Conservation (phyloP, 2,888 invertebrate species). For the Scaptodrosophila latifasciaeformis region DNA sequence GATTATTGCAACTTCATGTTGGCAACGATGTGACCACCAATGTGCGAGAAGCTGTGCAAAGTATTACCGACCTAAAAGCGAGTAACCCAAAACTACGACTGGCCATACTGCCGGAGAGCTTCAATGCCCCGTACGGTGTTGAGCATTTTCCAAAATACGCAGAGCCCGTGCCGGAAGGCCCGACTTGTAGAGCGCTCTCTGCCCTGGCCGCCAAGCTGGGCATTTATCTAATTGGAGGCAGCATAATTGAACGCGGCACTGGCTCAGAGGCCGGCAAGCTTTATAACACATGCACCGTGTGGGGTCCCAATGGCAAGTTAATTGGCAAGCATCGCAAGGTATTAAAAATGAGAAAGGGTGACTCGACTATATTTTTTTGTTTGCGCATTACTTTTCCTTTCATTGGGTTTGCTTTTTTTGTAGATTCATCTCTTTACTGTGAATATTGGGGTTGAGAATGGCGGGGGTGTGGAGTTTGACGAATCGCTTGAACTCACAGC, state of each 20-base stretch:
- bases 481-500: conserved; percentile 89
- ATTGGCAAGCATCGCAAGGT: conserved; percentile 91
- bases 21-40: conserved; percentile 50
- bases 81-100: conserved; percentile 74
- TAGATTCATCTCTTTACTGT: conserved; percentile 96
- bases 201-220: conserved; percentile 84
- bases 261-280: conserved; percentile 75
- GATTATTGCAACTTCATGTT: conserved; percentile 62
- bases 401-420: not conserved
- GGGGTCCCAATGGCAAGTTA: conserved; percentile 85
- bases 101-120: conserved; percentile 89
- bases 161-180: conserved; percentile 89
- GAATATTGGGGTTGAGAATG: conserved; percentile 79
- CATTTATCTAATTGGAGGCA: conserved; percentile 91
- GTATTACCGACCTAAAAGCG: conserved; percentile 55
- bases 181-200: conserved; percentile 83
- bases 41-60: conserved; percentile 53
- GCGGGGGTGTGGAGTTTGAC: conserved; percentile 90
- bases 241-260: conserved; percentile 85
- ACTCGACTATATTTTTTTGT: not conserved
- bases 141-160: conserved; percentile 87
- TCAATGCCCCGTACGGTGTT: conserved; percentile 94
- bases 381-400: not conserved
- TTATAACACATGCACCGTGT: conserved; percentile 93
- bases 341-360: too few species aligned